Base-by-base conservation (phyloP, 2,113 vertebrate species). In the Arizona elegans region DNA sequence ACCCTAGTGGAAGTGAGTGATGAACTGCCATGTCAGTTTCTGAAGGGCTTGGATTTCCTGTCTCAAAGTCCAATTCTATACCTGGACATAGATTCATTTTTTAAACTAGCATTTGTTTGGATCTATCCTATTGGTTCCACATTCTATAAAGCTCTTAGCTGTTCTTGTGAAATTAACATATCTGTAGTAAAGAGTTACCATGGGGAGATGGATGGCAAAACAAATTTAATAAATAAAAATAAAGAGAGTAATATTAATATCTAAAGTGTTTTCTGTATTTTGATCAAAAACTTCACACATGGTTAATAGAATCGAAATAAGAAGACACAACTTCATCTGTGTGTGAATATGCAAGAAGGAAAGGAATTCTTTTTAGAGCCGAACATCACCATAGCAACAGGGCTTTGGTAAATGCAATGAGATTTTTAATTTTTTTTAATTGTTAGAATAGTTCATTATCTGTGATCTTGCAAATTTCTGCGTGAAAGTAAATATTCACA, bases 341-440 rank as follows among this genome's bases (percentile, higher is more conserved):
- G 23, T 62, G 62, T 29, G 94, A 94, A 93, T 92, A 52, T 26
- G 21, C 3, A 88, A 23, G 23, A 23, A 17, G 17, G 1, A 81
- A 92, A 94, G 43, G 86, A 93, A 94, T 91, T 93, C 75, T 92
- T 89, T 17, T 4, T 91, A 55, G 47, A 91, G 87, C 81, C 90
- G 0, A 75, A 53, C 10, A 89, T 93, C 19, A 65, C 56, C 62
- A 87, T 33, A 10, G 85, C 75, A 91, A 88, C 53, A 43, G 19
- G 1, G 86, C 54, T 93, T 33, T 70, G 91, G 89, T 91, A 65
- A 70, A 89, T 0, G 19, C 38, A 56, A 58, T 10, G 21, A 8
- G 33, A 53, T 87, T 62, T 92, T 91, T 59, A 59, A 59, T 10
- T 13, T 55, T 21, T 21, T 85, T 91, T n/a, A n/a, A n/a, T 55